Evolutionary conservation across 2,113 vertebrate genomes (phyloP), one percentile per base, ranked within the genome.

Genomic region (Stegostoma tigrinum): DNA sequence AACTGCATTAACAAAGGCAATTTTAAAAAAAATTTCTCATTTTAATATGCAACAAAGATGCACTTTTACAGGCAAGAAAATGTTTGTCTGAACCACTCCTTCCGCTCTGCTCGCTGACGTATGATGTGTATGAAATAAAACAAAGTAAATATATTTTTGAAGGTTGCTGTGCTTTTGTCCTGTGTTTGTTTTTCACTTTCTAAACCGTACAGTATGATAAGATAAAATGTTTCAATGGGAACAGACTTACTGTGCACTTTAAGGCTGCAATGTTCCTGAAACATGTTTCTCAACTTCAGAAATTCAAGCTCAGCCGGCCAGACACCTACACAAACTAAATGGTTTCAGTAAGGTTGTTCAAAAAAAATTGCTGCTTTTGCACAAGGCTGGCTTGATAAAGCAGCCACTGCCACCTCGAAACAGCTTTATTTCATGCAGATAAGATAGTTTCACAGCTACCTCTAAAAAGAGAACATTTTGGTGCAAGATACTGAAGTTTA

Each of bases 91-190:
- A 70, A 95, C 30, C 34, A 45, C 45, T 72, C 67, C 94, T 95
- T 94, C 94, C 94, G 94, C 94, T 24, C 42, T 75, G 48, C 3
- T 95, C 30, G 17, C 38, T 95, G 94, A 95, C 68, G 42, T 72
- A 52, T 27, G 38, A 34, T 70, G 23, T 72, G 75, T 27, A 72
- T 95, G 67, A 95, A 95, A 95, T 72, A 95, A 52, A 95, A 75
- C 94, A 95, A 95, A 95, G 45, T 72, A 95, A 95, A 95, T 95
- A 95, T 52, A 72, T 95, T 95, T 70, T 70, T 95, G 94, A 95
- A 95, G 68, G 94, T 48, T 95, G 42, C 70, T 70, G 68, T 95
- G 94, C 94, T 72, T 72, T 48, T 42, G 64, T 70, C 94, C 68
- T 38, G 61, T 93, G 38, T 75, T 94, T 94, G 66, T 68, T 94